Conservation (phyloP, 2,797 vertebrate genomes). For the Ficedula albicollis region DNA sequence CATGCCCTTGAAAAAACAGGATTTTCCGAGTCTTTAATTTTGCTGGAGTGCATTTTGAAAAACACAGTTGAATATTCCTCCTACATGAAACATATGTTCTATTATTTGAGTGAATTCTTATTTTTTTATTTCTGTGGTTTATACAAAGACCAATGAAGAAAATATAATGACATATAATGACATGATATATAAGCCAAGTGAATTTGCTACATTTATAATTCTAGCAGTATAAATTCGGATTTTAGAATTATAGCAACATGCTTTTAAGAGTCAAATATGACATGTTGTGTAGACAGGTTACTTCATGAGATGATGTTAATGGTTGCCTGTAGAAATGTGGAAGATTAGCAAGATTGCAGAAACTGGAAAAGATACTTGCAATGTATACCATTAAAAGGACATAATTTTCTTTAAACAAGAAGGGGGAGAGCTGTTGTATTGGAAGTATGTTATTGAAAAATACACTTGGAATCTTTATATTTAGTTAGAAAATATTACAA, state of each 20-base stretch:
- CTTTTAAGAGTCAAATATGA: not conserved
- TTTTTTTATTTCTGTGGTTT: not conserved
- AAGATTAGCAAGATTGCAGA: not conserved
- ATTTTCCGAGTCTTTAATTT: not conserved
- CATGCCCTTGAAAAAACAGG: not conserved
- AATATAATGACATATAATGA: not conserved
- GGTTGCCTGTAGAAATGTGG: not conserved
- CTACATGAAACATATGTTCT: not conserved
- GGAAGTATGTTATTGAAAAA: not conserved
- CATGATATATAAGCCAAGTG: not conserved
- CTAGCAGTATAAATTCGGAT: not conserved
- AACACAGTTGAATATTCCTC: not conserved
- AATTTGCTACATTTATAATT: not conserved
- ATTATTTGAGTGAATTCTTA: not conserved
- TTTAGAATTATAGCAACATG: not conserved
- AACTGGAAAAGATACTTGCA: not conserved
- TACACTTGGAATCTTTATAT: not conserved
- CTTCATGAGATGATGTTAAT: not conserved
- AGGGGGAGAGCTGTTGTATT: fast-evolving
- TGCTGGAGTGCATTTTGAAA: not conserved
- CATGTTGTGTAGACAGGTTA: not conserved
- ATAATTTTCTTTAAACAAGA: not conserved
- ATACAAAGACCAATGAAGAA: not conserved
- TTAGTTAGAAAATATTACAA: not conserved
- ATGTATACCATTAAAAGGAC: not conserved